Evolutionary conservation across 35 echinoderm and acorn worm species (phyloP).

Genomic region (Amphiura filiformis): DNA sequence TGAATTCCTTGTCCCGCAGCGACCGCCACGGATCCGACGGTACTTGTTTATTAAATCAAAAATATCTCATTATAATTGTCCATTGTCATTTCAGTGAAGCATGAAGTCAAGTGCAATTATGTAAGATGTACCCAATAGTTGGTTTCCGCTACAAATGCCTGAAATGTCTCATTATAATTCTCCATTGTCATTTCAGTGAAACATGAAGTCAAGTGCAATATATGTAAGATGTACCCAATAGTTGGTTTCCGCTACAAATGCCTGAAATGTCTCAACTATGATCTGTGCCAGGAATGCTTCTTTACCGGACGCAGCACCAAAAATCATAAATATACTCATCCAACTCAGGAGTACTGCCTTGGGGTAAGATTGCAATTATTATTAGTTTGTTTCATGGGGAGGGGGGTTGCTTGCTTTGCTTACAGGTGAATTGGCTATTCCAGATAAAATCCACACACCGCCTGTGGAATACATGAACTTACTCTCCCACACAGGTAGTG

Average conservation of each 20-base stretch:
- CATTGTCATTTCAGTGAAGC: slow-evolving; percentile 77
- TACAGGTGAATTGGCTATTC: no score
- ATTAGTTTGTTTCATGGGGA: no score
- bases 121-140: slow-evolving; percentile 77
- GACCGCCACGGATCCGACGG: no score
- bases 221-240: slow-evolving; percentile 84
- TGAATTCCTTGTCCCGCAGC: no score
- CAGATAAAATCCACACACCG: no score
- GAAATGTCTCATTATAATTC: no score
- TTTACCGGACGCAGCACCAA: slow-evolving; percentile 60
- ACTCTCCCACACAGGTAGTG: no score
- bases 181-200: slow-evolving; percentile 70
- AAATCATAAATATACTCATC: slow-evolving; percentile 78
- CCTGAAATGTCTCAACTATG: slow-evolving; percentile 91
- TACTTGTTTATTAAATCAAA: no score
- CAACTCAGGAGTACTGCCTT: slow-evolving; percentile 83
- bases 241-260: slow-evolving; percentile 86
- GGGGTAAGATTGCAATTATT: no score
- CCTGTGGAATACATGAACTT: no score
- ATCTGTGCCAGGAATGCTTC: slow-evolving; percentile 93
- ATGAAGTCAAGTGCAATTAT: slow-evolving; percentile 88
- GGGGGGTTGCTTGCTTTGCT: no score
- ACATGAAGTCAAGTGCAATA: slow-evolving; percentile 87
- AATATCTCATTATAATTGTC: no score
- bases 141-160: slow-evolving; percentile 88